Conservation (phyloP, 2,888 invertebrate genomes). For the Ctenicera cuprea region DNA sequence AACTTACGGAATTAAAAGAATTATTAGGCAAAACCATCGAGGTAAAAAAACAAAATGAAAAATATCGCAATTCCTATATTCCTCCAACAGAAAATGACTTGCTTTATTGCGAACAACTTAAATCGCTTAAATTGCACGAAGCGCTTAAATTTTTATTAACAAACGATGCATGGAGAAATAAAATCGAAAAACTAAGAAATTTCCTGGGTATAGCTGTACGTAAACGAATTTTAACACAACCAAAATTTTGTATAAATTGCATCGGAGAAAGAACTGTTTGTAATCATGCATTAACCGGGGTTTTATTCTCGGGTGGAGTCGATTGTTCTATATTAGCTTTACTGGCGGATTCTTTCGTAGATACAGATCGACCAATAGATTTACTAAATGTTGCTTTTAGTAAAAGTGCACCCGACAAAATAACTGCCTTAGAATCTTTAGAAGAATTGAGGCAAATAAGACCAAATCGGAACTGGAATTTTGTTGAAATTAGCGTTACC, state of each 20-base stretch:
- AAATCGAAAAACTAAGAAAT: conserved; percentile 72
- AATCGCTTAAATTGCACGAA: conserved; percentile 63
- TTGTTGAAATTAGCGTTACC: conserved; percentile 86
- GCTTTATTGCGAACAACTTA: conserved; percentile 57
- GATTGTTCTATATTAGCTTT: conserved; percentile 95
- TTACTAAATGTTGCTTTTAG: conserved; percentile 96
- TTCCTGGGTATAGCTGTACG: conserved; percentile 78
- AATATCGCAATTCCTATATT: conserved; percentile 46
- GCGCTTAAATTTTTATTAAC: conserved; percentile 68
- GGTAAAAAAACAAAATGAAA: conserved; percentile 29
- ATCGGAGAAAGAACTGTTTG: conserved; percentile 68
- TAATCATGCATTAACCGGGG: conserved; percentile 71
- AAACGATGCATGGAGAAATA: conserved; percentile 64
- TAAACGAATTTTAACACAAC: conserved; percentile 78
- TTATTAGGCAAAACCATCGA: conserved; percentile 66
- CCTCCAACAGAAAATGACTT: conserved; percentile 57
- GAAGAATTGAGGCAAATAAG: conserved; percentile 81
- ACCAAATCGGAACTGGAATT: conserved; percentile 87
- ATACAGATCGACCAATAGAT: conserved; percentile 84
- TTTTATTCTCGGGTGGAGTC: conserved; percentile 97
- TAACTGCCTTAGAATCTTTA: conserved; percentile 84
- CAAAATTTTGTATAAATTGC: conserved; percentile 79
- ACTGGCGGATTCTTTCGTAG: conserved; percentile 83
- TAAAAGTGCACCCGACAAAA: conserved; percentile 85
- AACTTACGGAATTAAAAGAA: conserved; percentile 67